Evolutionary conservation across 2,888 invertebrate species (phyloP).

Genomic region (Lasioglossum malachurum): DNA sequence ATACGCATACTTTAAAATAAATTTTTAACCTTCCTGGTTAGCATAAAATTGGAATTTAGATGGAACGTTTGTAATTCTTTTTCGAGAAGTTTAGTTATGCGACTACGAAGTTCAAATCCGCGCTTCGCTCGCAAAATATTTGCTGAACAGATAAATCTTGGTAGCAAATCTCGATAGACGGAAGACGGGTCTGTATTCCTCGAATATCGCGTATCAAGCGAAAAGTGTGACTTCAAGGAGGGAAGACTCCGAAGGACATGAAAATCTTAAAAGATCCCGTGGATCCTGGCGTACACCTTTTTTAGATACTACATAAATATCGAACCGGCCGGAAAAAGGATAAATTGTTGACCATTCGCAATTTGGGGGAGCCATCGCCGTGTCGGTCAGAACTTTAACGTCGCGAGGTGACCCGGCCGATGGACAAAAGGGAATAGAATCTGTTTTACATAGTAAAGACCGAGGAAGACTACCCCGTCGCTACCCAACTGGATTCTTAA

Average conservation of each 20-base stretch:
- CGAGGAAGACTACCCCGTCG: conserved; percentile 46
- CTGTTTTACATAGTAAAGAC: conserved; percentile 78
- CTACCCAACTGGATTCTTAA: conserved; percentile 61
- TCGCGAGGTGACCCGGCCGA: conserved; percentile 48
- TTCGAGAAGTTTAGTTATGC: not conserved
- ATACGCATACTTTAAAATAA: too few species aligned
- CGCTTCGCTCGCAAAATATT: not conserved
- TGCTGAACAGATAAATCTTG: not conserved
- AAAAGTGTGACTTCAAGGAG: not conserved
- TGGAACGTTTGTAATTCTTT: not conserved
- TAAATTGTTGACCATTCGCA: conserved; percentile 61
- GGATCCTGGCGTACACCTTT: conserved; percentile 52
- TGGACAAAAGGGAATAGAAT: conserved; percentile 74
- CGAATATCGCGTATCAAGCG: not conserved
- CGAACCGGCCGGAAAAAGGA: conserved; percentile 58
- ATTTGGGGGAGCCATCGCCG: conserved; percentile 24
- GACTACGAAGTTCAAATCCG: not conserved
- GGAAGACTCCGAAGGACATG: conserved; percentile 29
- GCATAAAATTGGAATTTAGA: not conserved
- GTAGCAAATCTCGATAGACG: not conserved
- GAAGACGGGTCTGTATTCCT: not conserved
- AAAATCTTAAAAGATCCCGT: conserved; percentile 63
- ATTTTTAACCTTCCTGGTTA: not conserved
- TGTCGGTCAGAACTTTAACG: conserved; percentile 71
- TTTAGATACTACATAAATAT: conserved; percentile 75